Evolutionary conservation across 2,113 vertebrate genomes (phyloP).

Genomic region (Sinocyclocheilus anshuiensis): DNA sequence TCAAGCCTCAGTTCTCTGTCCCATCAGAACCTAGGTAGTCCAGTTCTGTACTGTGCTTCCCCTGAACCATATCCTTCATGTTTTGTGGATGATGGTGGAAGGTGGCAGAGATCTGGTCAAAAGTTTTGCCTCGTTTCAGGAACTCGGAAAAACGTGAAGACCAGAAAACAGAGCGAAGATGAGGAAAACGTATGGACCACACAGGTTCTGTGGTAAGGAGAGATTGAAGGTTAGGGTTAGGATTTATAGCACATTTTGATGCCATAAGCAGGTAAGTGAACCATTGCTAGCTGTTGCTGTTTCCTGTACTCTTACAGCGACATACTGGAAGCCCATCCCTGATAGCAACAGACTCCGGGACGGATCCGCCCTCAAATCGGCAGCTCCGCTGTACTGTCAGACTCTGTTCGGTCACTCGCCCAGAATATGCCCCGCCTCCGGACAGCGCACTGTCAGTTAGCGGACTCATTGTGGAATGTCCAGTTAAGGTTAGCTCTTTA

Average conservation of each 20-base stretch:
- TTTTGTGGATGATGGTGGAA: slow-evolving; percentile 74
- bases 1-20: slow-evolving; percentile 56
- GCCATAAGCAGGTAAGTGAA: not conserved
- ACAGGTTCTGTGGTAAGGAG: slow-evolving; percentile 72
- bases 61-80: slow-evolving; percentile 70
- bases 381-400: too few species aligned
- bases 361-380: too few species aligned
- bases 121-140: slow-evolving; percentile 89
- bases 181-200: slow-evolving; percentile 88
- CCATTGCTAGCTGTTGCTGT: too few species aligned
- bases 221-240: slow-evolving; percentile 23
- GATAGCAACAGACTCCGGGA: too few species aligned
- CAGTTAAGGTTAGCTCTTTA: too few species aligned
- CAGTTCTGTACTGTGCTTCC: slow-evolving; percentile 84
- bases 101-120: slow-evolving; percentile 85
- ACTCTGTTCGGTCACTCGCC: too few species aligned
- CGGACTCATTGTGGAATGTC: too few species aligned
- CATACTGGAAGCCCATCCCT: slow-evolving; percentile 87
- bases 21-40: slow-evolving; percentile 80
- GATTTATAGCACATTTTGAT: not conserved
- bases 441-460: too few species aligned
- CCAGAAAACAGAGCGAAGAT: slow-evolving; percentile 84
- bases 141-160: slow-evolving; percentile 89
- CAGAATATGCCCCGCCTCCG: too few species aligned
- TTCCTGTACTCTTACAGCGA: slow-evolving; percentile 77